Evolutionary conservation across 2,113 vertebrate genomes (phyloP).

Genomic region (Elaphurus davidianus): DNA sequence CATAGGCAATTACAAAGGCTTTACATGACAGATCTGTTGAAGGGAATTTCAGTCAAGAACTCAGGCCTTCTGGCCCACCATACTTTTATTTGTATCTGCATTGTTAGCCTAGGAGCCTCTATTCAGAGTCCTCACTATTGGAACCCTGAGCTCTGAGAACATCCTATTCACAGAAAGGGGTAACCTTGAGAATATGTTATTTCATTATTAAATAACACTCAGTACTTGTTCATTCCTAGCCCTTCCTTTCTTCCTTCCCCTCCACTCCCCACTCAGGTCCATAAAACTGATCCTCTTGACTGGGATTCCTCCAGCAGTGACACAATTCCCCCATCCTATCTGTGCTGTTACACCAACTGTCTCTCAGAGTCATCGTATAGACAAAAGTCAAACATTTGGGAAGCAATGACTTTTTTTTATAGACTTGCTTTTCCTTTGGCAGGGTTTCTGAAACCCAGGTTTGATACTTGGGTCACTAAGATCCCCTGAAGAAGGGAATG

Average conservation of each 20-base stretch:
- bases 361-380: neutral
- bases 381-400: neutral
- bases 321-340: too few relatives aligned
- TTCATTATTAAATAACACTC: neutral
- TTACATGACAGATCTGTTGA: neutral
- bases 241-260: neutral
- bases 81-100: neutral
- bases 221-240: neutral
- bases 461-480: neutral
- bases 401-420: neutral
- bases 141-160: neutral
- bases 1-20: neutral
- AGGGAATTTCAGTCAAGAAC: neutral
- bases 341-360: neutral
- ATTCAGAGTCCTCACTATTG: neutral
- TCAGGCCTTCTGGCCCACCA: rapidly evolving
- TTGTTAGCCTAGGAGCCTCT: neutral
- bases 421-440: neutral
- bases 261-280: too few relatives aligned
- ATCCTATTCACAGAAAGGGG: neutral
- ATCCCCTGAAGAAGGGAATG: neutral
- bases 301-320: neutral
- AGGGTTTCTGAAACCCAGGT: neutral
- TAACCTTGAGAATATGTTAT: neutral
- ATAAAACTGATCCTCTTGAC: neutral